phyloP scores from a whole-genome alignment of 2,797 vertebrate species.

The Macroramphosus scolopax region DNA sequence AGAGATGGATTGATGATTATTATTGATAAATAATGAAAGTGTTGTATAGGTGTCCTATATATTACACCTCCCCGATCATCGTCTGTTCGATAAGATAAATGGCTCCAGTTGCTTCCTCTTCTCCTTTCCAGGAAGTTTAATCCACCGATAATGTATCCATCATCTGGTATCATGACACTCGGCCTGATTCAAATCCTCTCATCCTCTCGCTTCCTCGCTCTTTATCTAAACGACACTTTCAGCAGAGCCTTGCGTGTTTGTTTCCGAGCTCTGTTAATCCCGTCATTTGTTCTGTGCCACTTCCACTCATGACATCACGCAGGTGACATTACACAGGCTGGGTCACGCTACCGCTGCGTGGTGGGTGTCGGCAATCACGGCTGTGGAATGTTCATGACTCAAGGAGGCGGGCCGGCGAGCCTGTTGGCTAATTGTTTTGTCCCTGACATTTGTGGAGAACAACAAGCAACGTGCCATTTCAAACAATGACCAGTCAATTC shows the following conservation, averaged over 20 bases:
- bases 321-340: constrained; percentile 28
- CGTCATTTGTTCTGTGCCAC: constrained; percentile 46
- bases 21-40: no score
- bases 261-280: constrained; percentile 16
- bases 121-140: constrained; percentile 41
- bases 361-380: constrained; percentile 40
- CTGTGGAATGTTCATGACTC: constrained; percentile 59
- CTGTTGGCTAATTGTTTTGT: constrained; percentile 51
- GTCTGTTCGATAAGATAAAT: constrained; percentile 42
- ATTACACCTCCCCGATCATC: constrained; percentile 3
- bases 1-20: no score
- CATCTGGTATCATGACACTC: constrained; percentile 36
- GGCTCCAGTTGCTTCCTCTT: constrained; percentile 50
- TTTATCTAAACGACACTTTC: no score
- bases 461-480: constrained; percentile 56
- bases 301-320: constrained; percentile 50
- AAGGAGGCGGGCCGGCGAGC: constrained; percentile 40
- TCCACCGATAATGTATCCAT: constrained; percentile 27
- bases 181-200: constrained; percentile 16
- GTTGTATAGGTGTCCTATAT: no score
- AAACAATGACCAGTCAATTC: constrained; percentile 61
- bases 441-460: constrained; percentile 65
- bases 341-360: constrained; percentile 27
- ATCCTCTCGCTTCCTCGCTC: constrained; percentile 1
- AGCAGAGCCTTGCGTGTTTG: no score